Conservation (phyloP, 1,140 invertebrate species). For the Trichonephila inaurata region DNA sequence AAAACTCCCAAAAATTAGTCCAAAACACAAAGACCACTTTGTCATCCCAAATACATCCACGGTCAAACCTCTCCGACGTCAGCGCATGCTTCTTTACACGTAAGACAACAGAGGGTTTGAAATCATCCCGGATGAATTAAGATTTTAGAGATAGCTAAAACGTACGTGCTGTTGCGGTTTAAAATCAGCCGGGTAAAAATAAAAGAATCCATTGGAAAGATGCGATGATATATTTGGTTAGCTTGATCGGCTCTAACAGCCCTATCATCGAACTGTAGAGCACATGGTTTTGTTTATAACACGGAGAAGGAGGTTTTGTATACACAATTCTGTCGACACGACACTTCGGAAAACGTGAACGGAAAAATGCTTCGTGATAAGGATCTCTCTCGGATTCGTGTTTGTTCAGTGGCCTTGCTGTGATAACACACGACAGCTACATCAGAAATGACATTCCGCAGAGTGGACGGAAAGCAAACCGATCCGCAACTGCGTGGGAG, state of each 20-base stretch:
- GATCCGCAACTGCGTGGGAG: neutral
- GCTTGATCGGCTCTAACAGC: neutral
- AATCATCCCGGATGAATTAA: conserved; percentile 34
- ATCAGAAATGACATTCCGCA: conserved; percentile 10
- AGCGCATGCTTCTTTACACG: neutral
- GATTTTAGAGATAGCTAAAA: neutral
- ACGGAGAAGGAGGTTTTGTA: neutral
- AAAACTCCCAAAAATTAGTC: neutral
- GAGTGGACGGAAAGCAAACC: neutral
- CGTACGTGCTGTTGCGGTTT: conserved; percentile 4
- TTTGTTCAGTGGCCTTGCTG: conserved; percentile 37
- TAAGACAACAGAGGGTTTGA: neutral
- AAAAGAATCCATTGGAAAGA: neutral
- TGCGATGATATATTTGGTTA: neutral
- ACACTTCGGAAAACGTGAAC: conserved; percentile 44
- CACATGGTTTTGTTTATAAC: conserved; percentile 51
- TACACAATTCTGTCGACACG: conserved; percentile 50
- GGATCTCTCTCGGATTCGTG: neutral
- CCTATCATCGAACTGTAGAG: conserved; percentile 19
- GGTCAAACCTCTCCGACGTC: neutral
- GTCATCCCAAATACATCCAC: neutral
- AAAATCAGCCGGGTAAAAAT: neutral
- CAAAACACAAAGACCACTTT: neutral
- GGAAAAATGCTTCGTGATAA: conserved; percentile 9
- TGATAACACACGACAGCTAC: conserved; percentile 50